A percentile compares a stretch with the other conserved stretches of the same genome.
Conservation (phyloP, 2,113 vertebrate genomes). For the Gavia stellata region DNA sequence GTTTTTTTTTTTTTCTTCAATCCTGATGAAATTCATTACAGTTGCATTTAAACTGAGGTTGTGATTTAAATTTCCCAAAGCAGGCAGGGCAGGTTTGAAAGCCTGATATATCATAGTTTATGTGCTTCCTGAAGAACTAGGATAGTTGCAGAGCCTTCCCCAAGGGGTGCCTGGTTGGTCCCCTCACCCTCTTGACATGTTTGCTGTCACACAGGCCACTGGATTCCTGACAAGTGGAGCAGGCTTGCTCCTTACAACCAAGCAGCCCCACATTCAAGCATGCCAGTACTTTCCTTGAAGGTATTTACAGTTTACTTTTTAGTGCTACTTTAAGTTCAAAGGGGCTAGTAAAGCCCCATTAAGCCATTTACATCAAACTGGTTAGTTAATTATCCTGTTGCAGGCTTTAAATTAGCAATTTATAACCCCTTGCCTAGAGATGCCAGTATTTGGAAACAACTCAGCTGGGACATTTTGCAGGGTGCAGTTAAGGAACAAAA, state of each 20-base stretch:
- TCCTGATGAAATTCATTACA: conserved; percentile 42
- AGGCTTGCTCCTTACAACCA: conserved; percentile 1
- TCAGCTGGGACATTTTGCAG: conserved; percentile 23
- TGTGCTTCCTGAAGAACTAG: neutral
- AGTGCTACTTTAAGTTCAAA: conserved; percentile 61
- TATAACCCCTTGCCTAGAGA: conserved; percentile 58
- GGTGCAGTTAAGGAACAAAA: conserved; percentile 15
- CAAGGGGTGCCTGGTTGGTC: neutral
- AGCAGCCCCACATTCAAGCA: neutral
- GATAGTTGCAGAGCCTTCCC: neutral
- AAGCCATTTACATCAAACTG: conserved; percentile 65
- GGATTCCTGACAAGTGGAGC: conserved; percentile 13
- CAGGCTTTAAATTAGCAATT: conserved; percentile 58
- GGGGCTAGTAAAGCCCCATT: conserved; percentile 57
- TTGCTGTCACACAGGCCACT: conserved; percentile 5
- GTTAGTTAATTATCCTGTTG: conserved; percentile 61
- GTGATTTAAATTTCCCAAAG: conserved; percentile 49
- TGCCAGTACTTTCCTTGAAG: conserved; percentile 51
- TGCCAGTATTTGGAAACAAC: conserved; percentile 49
- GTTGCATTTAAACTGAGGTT: conserved; percentile 20
- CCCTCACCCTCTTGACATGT: neutral
- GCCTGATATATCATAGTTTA: neutral
- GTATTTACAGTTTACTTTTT: conserved; percentile 66
- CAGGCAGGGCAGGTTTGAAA: conserved; percentile 51
- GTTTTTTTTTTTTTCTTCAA: neutral